A percentile compares a stretch with the other conserved stretches of the same genome.
phyloP scores from a whole-genome alignment of 2,888 invertebrate species.

The Ferrisia virgata region DNA sequence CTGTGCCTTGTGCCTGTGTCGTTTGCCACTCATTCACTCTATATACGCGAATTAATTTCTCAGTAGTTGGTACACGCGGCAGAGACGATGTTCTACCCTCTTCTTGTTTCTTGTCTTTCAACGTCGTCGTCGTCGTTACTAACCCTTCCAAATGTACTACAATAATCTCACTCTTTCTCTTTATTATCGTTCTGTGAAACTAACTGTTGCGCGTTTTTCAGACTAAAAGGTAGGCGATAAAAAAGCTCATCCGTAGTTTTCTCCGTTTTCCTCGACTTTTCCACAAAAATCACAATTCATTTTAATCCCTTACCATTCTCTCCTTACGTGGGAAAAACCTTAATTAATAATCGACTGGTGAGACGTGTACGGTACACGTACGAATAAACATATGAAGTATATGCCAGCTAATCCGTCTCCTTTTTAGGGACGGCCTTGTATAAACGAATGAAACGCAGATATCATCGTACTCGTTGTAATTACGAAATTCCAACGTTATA shows the following conservation, averaged over 20 bases:
- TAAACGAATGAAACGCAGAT: not conserved
- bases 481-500: not conserved
- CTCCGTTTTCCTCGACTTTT: too few species aligned
- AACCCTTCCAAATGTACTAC: not conserved
- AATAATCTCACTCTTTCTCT: not conserved
- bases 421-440: not conserved
- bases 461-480: not conserved
- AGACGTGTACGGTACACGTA: too few species aligned
- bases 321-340: too few species aligned
- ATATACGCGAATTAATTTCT: not conserved
- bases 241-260: too few species aligned
- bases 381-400: too few species aligned
- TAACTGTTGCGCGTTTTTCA: not conserved
- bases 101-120: too few species aligned
- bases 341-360: too few species aligned
- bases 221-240: too few species aligned
- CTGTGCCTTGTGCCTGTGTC: not conserved
- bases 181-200: not conserved
- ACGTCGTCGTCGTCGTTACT: not conserved
- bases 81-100: not conserved
- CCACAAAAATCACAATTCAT: too few species aligned
- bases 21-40: not conserved
- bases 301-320: too few species aligned
- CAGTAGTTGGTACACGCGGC: not conserved
- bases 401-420: not conserved